These are phyloP conservation scores for Planiliza haematocheilus DNA, from an alignment of 2,113 vertebrate genomes.

Conservation along the genomic window DNA sequence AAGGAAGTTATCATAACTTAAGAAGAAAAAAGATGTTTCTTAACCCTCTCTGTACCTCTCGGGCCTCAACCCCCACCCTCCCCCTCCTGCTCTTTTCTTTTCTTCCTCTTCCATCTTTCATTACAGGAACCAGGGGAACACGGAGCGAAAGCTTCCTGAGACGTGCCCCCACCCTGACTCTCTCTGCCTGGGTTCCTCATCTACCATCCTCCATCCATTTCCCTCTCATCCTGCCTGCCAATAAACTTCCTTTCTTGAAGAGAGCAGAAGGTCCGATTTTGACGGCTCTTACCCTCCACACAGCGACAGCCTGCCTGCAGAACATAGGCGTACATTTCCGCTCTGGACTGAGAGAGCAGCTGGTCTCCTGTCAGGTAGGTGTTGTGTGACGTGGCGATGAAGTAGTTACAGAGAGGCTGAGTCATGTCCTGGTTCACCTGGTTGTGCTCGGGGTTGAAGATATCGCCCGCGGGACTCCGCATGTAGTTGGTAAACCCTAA, in stretches of 20 bases:
- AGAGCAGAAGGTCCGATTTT: neutral
- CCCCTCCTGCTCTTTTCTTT: no score
- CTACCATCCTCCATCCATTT: no score
- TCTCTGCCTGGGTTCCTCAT: no score
- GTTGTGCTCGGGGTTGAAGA: constrained; percentile 93
- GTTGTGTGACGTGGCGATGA: constrained; percentile 96
- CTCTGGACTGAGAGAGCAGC: constrained; percentile 94
- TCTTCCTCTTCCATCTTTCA: no score
- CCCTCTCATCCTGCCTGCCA: no score
- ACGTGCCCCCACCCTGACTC: no score
- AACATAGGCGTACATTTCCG: constrained; percentile 96
- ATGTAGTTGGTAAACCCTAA: constrained; percentile 95
- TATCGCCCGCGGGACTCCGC: constrained; percentile 91
- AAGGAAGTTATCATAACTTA: neutral
- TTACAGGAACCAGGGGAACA: no score
- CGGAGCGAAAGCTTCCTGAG: no score
- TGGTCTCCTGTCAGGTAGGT: constrained; percentile 97
- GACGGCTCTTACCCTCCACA: constrained; percentile 88
- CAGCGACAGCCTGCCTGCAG: constrained; percentile 95
- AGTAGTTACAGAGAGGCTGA: constrained; percentile 90
- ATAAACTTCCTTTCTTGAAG: no score
- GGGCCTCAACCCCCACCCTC: no score
- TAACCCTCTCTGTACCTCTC: no score
- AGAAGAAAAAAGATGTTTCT: no score
- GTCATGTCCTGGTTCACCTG: constrained; percentile 94